Evolutionary conservation across 2,113 vertebrate species (phyloP).

Genomic region (Halcyon malimbica): DNA sequence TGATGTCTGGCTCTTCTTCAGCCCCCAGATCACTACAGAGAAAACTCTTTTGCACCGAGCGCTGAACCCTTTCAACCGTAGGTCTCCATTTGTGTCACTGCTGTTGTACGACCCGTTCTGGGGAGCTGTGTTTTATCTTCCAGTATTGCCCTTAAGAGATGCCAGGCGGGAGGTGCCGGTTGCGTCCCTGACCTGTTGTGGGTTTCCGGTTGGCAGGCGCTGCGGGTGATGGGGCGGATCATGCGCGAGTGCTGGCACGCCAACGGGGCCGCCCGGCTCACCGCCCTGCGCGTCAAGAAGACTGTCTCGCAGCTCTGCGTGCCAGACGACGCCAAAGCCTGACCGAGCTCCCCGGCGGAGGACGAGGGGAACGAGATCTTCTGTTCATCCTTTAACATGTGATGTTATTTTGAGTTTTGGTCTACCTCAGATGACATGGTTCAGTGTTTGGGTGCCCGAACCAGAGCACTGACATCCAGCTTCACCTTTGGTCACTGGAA

Average conservation of each 20-base stretch:
- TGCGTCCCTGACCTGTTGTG: background rate
- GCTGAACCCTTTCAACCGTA: accelerated
- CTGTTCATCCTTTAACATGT: background rate
- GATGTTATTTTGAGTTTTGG: background rate
- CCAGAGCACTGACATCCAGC: background rate
- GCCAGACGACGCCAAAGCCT: constrained; percentile 80
- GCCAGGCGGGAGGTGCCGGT: no score
- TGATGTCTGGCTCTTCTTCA: background rate
- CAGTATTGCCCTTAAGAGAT: accelerated
- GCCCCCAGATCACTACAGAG: background rate
- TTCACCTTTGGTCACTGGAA: background rate
- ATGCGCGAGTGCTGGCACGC: constrained; percentile 96
- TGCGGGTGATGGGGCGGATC: constrained; percentile 91
- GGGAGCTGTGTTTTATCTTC: background rate
- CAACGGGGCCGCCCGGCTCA: constrained; percentile 90
- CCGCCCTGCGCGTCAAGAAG: constrained; percentile 95
- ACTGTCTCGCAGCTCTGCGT: constrained; percentile 87
- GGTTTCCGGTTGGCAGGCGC: constrained; percentile 73
- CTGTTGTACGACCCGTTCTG: accelerated
- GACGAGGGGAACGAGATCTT: background rate
- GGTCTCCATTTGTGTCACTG: accelerated
- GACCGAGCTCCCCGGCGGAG: background rate
- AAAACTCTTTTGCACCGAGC: background rate
- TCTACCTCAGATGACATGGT: constrained; percentile 75
- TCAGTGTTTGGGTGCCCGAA: constrained; percentile 27